Base-by-base conservation (phyloP, 92 coral and sea anemone genomes). In the Porites evermanni region DNA sequence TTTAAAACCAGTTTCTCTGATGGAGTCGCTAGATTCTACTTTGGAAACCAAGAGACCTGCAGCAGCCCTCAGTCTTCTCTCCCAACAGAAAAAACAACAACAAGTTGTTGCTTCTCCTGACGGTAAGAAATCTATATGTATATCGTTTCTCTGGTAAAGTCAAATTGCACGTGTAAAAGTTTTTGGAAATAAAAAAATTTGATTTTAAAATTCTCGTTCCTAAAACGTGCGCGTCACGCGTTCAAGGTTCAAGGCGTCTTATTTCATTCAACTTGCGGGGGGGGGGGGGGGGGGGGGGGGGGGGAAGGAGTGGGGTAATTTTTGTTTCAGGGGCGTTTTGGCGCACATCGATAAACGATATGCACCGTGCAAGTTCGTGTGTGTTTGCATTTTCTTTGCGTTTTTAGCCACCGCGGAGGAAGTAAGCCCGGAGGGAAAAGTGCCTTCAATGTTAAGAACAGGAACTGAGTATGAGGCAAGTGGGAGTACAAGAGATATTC, bases 1-100 rank as follows among this genome's bases (percentile, higher is more conserved):
- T 72, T 72, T 75, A 53, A 53, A 32, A 70, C 18, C 87, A 97
- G 99, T 97, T 75, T 97, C 98, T 58, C 77, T 97, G 64, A 97
- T 97, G 99, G 99, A 97, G 12, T 97, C 99, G 8, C 89, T 95
- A 80, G 99, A 97, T 53, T 95, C 99, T 14, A 94, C 99, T 0
- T 64, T 97, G 85, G 99, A 94, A 50, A 83, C 76, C 70, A 94
- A 90, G 63, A 68, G 88, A 71, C 84, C 94, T 10, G 80, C 81
- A 53, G 85, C 85, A 61, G 85, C 87, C 75, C 87, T 82, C 18
- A 80, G 82, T 23, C 75, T 84, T 29, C 90, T 58, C 13, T 60
- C 87, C n/a, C 79, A 74, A 52, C 87, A 51, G 80, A 64, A 70
- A 74, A 59, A 86, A 13, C 79, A 9, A 18, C 85, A 81, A 18